Evolutionary conservation across 1,140 invertebrate species (phyloP).

Genomic region (Matsumurasca onukii): DNA sequence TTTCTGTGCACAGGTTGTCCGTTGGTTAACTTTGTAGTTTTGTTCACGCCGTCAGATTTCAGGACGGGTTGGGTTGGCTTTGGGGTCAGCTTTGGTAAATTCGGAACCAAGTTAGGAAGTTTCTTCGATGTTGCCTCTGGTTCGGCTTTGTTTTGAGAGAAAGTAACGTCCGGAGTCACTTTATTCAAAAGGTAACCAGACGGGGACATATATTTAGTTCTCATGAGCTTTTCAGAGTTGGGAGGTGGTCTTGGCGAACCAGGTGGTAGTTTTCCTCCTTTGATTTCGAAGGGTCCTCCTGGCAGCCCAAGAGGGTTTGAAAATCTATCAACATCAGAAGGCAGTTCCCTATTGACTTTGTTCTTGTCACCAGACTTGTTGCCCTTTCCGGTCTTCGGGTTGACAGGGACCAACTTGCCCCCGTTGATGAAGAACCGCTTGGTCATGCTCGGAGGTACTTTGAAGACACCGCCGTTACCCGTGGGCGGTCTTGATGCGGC

Average conservation of each 20-base stretch:
- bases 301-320: constrained; percentile 17
- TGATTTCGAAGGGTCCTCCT: not conserved
- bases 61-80: not conserved
- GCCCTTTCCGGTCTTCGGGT: not conserved
- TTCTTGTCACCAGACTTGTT: not conserved
- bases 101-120: not conserved
- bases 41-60: not conserved
- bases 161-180: not conserved
- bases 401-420: not conserved
- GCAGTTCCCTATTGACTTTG: not conserved
- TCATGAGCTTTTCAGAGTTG: constrained; percentile 17
- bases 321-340: not conserved
- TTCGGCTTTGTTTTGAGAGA: not conserved
- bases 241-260: constrained; percentile 3
- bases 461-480: constrained; percentile 19
- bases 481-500: not conserved
- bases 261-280: constrained; percentile 14
- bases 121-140: not conserved
- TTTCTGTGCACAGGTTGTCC: constrained; percentile 20
- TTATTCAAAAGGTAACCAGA: not conserved
- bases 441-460: constrained; percentile 23
- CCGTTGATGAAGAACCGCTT: constrained; percentile 19
- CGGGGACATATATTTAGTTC: constrained; percentile 9
- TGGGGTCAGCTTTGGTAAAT: not conserved
- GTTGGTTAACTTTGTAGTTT: not conserved